Base-by-base conservation (phyloP, 37 sponge, comb jelly and placozoan genomes). In the Agelas oroides region DNA sequence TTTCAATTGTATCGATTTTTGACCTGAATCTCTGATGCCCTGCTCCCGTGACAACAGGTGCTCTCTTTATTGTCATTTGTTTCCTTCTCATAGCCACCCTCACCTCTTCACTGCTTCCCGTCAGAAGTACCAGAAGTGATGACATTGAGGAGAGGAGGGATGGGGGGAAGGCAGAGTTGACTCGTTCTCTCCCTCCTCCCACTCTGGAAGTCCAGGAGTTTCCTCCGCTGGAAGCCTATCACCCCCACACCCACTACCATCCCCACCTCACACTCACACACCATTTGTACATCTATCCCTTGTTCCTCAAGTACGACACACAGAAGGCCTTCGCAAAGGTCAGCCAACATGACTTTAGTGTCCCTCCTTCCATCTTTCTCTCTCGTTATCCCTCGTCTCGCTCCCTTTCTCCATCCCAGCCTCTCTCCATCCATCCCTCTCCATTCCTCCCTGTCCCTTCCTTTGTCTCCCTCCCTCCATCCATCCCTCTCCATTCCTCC, bases 221-320 rank as follows among this genome's bases (percentile, higher is more conserved):
- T 65, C 84, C 80, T 18, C 90, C 92, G 2, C 75, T 90, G 73
- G 83, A 92, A 20, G 80, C 79, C 32, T 91, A 86, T 76, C 82
- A 94, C 46, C 88, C 91, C 1, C 92, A 84, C 83, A 36, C 79
- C 36, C 41, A 84, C 57, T 85, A 84, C 73, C 72, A 84, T 71
- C 66, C 92, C 3, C 73, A 90, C 86, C 75, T 86, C 52, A 67
- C 91, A 27, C 83, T 83, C 84, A 71, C 70, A 27, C 87, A 95
- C 72, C 84, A 88, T 69, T 86, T 97, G 72, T 97, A 92, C 71
- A 91, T 97, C 59, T 97, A 97, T 65, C 95, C 95, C 21, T 27
- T 82, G 24, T 77, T 61, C n/a, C 88, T 95, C 65, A 95, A 88
- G 68, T 90, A 88, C 55, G 95, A 95, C 64, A n/a, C 81, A 13